Evolutionary conservation across 2,113 vertebrate species (phyloP), one percentile per base, ranked within the genome.

Genomic region (Cyprinodon brontotheroides): DNA sequence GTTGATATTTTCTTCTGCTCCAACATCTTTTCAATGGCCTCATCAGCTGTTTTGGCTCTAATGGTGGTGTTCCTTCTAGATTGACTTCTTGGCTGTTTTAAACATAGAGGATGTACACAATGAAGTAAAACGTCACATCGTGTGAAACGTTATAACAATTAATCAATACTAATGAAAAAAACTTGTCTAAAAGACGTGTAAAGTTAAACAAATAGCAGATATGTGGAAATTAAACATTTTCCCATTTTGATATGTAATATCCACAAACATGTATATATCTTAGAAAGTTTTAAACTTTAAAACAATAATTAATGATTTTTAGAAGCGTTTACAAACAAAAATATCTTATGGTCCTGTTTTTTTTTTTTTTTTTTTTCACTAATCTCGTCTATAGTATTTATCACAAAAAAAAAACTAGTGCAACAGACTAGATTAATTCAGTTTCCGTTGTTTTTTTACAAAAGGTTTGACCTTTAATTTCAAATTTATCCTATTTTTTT

Each of bases 21-120:
- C 92, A 99, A 88, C 97, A 99, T 98, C 94, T 96, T 98, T 91
- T 95, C 97, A 47, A 99, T 99, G 89, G 98, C 98, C 86, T 99
- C 98, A 59, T 97, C 97, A 0, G 97, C 97, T 0, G 97, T 97
- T 94, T 91, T 96, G 76, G 97, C 98, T 63, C 93, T 92, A 91
- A 99, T 97, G 0, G 95, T 95, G 60, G 94, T 92, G 12, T 93
- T 90, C 41, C 91, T 96, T 90, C 91, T 96, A 8, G 79, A 68
- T 0, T 94, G 88, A 72, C 93, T 94, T 89, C 93, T 94, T 64
- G 93, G 94, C 96, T 98, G 84, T 8, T 72, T 36, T 7, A 60
- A 37, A 77, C 14, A 80, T 4, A 22, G 50, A 59, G 17, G n/a
- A 7, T n/a, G 12, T 3, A 0, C 41, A 15, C 22, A 38, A 36